Base-by-base conservation (phyloP, 92 coral and sea anemone genomes). In the Ricordea florida region DNA sequence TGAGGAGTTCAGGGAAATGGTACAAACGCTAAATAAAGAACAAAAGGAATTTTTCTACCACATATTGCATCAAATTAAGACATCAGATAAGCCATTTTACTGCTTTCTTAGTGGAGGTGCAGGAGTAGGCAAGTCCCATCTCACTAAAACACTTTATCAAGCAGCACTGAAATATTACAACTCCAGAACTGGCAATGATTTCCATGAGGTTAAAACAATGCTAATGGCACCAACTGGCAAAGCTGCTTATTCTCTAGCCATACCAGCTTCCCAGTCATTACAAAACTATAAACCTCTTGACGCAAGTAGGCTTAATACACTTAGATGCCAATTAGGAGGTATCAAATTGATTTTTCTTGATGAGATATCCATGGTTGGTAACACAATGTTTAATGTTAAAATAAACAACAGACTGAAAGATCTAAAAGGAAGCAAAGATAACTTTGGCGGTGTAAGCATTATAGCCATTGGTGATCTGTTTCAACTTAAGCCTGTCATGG, bases 331-430 rank as follows among this genome's bases (percentile, higher is more conserved):
- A 26, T 48, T 80, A 37, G 61, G 56, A 0, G 72, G 27, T 53
- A 52, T 75, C 7, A 62, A 60, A 42, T 50, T 80, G 24, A 78
- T 55, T 26, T 66, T 78, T 32, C 27, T 66, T 17, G 84, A 78
- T 78, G 87, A 80, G 51, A 74, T 86, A 79, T 85, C 86, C n/a
- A 79, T 85, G 89, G 89, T 76, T 23, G 89, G 89, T 16, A 82
- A 77, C 59, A 43, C 82, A 28, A 83, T 79, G 85, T 80, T 80
- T 34, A 70, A 81, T 60, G 79, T 78, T 41, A 85, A 84, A 34
- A 84, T 77, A 35, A 70, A 84, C 29, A 69, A 78, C 31, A 40
- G 84, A 66, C 55, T 78, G 5, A 69, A 80, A 33, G 86, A 80
- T 67, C 28, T 80, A 3, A 80, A 80, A 34, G 86, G 80, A 26